Base-by-base conservation (phyloP, 2,888 invertebrate species). In the Linnaemya vulpina region DNA sequence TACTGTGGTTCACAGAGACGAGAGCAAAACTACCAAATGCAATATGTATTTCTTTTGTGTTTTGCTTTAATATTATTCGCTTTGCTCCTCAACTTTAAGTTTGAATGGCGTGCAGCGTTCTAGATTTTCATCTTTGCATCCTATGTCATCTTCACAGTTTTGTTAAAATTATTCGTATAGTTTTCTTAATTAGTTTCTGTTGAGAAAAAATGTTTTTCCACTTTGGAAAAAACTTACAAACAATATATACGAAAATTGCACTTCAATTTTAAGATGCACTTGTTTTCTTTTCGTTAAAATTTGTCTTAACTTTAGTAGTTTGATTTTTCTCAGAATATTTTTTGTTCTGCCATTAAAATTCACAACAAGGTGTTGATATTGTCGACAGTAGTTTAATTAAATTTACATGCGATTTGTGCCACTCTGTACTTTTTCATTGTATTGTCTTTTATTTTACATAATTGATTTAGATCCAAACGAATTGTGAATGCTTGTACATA, bases 361-460 rank as follows among this genome's bases (percentile, higher is more conserved):
- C 83, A 79, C 87, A 83, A 68, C 67, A 74, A 85, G 85, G 86
- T 87, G 87, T 85, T 87, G 84, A 63, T 84, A 82, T 87, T 87
- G 83, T 82, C 86, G 86, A 74, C 84, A 80, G 74, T 79, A 84
- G 84, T 84, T 87, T 88, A 88, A 88, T 88, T 87, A 86, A 87
- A 87, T 88, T 78, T 84, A 58, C 87, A 86, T 87, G 87, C 65
- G 17, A 63, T 35, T 58, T 15, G 22, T n/a, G 43, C n/a, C n/a
- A 63, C 10, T 62, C 40, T n/a, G 13, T 20, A 22, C 40, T 40
- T 40, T 22, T 40, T 63, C 10, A 43, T 53, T 68, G 30, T 83
- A 68, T 73, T 83, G 60, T 62, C 62, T 20, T 51, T 17, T 49
- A 49, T 8, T 49, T 40, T n/a, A n/a, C n/a, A 10, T 4, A 49